Conservation (phyloP, 2,113 vertebrate genomes). For the Nymphicus hollandicus region DNA sequence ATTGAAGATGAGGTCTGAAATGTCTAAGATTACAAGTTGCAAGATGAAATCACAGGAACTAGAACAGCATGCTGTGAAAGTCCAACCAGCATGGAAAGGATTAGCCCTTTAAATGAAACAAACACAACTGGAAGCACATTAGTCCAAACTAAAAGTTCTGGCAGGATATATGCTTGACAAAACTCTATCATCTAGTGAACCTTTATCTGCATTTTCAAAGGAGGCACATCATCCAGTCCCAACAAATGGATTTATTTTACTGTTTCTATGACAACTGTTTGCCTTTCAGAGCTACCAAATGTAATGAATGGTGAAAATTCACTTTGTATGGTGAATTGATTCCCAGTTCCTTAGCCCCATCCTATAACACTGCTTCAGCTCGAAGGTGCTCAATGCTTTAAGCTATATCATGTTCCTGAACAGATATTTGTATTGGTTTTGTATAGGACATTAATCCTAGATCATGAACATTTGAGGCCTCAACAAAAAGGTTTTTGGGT, state of each 20-base stretch:
- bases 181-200: not conserved
- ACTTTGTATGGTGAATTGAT: constrained; percentile 44
- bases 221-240: not conserved
- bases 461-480: not conserved
- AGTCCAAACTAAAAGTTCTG: not conserved
- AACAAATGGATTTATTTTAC: constrained; percentile 62
- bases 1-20: not conserved
- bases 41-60: not conserved
- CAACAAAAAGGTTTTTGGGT: not conserved
- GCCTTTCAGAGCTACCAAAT: constrained; percentile 46
- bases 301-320: constrained; percentile 53
- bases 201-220: constrained; percentile 42
- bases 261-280: constrained; percentile 76
- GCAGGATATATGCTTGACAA: not conserved
- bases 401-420: constrained; percentile 3
- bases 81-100: not conserved
- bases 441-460: not conserved
- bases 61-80: not conserved
- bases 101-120: not conserved
- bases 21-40: not conserved
- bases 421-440: constrained; percentile 30
- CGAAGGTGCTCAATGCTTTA: not conserved
- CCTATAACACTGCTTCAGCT: not conserved
- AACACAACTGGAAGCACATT: not conserved
- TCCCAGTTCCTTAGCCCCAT: constrained; percentile 10